Percentiles rank a stretch among this genome's conserved stretches.
phyloP scores from a whole-genome alignment of 2,888 invertebrate genomes.

The Hyposoter didymator region DNA sequence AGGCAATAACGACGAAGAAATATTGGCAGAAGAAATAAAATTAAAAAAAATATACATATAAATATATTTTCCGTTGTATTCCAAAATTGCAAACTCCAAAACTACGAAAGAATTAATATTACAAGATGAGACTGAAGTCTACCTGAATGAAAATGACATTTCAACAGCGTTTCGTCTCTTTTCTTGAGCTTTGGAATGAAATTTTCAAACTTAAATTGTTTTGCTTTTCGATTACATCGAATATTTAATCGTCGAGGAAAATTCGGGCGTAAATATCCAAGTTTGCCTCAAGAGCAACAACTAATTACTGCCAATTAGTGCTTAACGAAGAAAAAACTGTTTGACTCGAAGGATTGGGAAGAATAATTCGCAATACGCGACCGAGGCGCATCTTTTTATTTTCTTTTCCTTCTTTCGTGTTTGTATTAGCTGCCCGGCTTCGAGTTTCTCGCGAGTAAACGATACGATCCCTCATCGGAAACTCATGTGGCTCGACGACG shows the following conservation, averaged over 20 bases:
- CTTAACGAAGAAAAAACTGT: background rate
- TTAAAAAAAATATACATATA: background rate
- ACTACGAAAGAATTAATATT: background rate
- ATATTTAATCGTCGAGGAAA: background rate
- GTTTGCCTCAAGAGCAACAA: background rate
- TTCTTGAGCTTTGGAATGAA: constrained; percentile 39
- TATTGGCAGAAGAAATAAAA: background rate
- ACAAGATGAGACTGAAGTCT: constrained; percentile 39
- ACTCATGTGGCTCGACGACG: constrained; percentile 84
- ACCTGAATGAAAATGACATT: constrained; percentile 20
- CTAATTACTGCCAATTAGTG: background rate
- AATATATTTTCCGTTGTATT: background rate
- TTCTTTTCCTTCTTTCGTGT: background rate
- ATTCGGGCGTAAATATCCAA: background rate
- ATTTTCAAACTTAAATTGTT: constrained; percentile 9
- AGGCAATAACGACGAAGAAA: background rate
- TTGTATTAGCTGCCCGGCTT: constrained; percentile 59
- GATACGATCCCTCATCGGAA: constrained; percentile 37
- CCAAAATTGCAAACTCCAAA: background rate
- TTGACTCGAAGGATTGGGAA: background rate
- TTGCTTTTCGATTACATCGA: constrained; percentile 20
- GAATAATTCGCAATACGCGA: constrained; percentile 22
- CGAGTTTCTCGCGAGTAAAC: constrained; percentile 35
- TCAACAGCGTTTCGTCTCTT: background rate
- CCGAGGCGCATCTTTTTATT: background rate